Base-by-base conservation (phyloP, 2,888 invertebrate genomes). In the Chloroclysta siterata region DNA sequence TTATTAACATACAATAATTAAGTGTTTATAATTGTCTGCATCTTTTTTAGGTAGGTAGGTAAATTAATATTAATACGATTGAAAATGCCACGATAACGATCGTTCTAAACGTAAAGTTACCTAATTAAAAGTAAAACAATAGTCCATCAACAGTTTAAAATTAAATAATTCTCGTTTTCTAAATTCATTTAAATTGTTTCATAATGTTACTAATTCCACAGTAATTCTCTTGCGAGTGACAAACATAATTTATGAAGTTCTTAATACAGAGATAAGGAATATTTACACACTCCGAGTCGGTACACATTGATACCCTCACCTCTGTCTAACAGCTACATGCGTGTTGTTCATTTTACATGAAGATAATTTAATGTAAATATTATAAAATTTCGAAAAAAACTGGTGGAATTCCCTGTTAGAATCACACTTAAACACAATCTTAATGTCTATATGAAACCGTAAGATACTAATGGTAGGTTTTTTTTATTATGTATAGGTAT, bases 181-280 rank as follows among this genome's bases (percentile, higher is more conserved):
- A 50, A 62, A 69, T 53, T 28, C 51, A 69, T 63, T 66, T 47
- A 13, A 63, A 75, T 71, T 64, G 70, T 84, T 83, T 80, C 79
- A 79, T 82, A 80, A 78, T 80, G 71, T 74, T 73, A 78, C 71
- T 82, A 77, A 82, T 82, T 79, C 80, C 71, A 74, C 72, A 78
- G 76, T 79, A 83, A 88, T 87, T 89, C 84, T 83, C 83, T 85
- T 77, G 82, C 82, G 84, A 75, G 78, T 93, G 92, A 93, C 92
- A 93, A 92, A 93, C 93, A 89, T 88, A 89, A 93, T 93, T 93
- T 93, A 93, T 92, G 93, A 90, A 91, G 92, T 90, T 87, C 88
- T 86, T 90, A 91, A 92, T 91, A 87, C 86, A 81, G 68, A 87
- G 93, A 92, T 93, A 92, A 92, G 87, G 82, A 70, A 83, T 91